Conservation (phyloP, 2,797 vertebrate genomes). For the Xiphorhynchus erythropygius region DNA sequence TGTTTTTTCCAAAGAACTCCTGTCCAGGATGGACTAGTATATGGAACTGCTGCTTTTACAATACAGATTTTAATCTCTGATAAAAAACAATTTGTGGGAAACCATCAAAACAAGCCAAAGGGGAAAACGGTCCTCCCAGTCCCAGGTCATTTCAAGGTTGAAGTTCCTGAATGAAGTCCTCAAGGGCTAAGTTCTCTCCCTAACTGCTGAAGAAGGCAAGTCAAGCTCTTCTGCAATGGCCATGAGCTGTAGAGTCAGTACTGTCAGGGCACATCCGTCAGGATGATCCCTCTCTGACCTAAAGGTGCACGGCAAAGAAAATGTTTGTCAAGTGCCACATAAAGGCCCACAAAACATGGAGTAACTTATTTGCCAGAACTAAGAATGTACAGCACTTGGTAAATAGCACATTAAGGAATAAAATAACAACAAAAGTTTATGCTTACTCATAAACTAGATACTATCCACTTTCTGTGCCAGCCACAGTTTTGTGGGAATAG, state of each 20-base stretch:
- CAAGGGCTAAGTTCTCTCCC: background rate
- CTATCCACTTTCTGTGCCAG: rapidly evolving
- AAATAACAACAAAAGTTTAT: background rate
- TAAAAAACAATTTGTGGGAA: background rate
- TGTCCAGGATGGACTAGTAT: background rate
- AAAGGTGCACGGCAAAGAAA: rapidly evolving
- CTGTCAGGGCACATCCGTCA: background rate
- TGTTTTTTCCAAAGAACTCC: background rate
- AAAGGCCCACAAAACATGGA: background rate
- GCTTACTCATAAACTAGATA: background rate
- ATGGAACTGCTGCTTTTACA: background rate
- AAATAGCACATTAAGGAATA: background rate
- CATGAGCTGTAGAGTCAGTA: background rate
- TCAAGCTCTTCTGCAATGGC: background rate
- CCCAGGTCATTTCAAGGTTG: background rate
- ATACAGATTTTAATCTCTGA: background rate
- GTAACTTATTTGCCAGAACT: background rate
- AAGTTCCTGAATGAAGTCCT: background rate
- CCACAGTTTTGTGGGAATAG: background rate
- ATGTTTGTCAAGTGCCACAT: rapidly evolving
- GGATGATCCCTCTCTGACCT: background rate
- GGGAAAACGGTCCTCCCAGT: rapidly evolving
- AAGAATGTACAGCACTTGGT: background rate
- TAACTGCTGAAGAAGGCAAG: background rate
- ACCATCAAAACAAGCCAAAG: background rate